These are phyloP conservation scores for Sepioteuthis lessoniana DNA, from an alignment of 2,888 invertebrate species.

Conservation along the genomic window DNA sequence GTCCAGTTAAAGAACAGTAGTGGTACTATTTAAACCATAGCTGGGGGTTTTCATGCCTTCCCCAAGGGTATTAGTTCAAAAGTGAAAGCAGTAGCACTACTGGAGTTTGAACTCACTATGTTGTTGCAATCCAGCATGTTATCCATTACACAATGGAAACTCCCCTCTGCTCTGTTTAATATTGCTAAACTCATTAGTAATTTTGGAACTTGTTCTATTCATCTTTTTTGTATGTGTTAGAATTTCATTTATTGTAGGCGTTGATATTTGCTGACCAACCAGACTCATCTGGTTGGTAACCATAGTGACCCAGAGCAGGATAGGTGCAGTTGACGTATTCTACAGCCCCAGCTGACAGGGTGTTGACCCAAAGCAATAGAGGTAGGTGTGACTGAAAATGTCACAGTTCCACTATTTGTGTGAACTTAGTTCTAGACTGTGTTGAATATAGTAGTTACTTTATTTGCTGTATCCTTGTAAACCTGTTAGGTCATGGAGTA, in stretches of 20 bases:
- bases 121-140: no score
- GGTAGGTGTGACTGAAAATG: background rate
- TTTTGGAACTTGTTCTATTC: background rate
- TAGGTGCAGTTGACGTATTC: no score
- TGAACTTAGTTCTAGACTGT: no score
- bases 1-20: no score
- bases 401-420: background rate
- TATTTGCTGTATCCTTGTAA: background rate
- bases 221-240: background rate
- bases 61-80: no score
- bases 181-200: background rate
- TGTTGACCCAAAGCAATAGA: background rate
- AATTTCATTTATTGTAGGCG: background rate
- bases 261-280: background rate
- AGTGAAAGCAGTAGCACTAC: no score
- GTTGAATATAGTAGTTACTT: background rate
- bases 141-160: no score
- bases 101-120: no score
- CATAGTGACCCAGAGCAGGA: background rate
- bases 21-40: no score
- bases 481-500: background rate
- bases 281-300: background rate
- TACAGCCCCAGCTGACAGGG: no score
- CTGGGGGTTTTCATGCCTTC: no score
- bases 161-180: background rate